Evolutionary conservation across 2,113 vertebrate genomes (phyloP), one percentile per base, ranked within the genome.

Genomic region (Ptychochromis oligacanthus): DNA sequence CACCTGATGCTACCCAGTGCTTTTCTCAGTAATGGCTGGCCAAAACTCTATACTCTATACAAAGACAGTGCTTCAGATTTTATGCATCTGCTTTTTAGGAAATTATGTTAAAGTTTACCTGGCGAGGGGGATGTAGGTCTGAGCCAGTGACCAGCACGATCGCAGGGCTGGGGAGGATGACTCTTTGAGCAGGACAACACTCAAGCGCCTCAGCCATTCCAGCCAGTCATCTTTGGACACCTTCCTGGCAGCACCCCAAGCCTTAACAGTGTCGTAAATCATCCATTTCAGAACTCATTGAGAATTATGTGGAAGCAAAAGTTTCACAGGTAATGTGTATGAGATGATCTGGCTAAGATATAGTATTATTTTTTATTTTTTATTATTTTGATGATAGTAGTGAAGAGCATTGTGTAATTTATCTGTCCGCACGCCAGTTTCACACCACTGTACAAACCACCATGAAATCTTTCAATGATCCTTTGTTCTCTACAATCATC

Each of bases 151-250:
- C 98, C 98, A 99, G 91, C 98, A 99, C 0, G 98, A 99, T 31
- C 98, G 96, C 89, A 99, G 93, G 8, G 98, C 98, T 1, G 98
- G 98, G 0, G 98, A 99, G 0, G 98, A 99, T 0, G 98, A 99
- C 90, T 99, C 98, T 89, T 99, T 99, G 75, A 99, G 96, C 88
- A 99, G 93, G 87, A 99, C 98, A 74, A 99, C 95, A 79, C 98
- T 99, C 88, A 99, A 93, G 5, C 98, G 91, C 56, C 98, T 94
- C 79, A 99, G 94, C 98, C 98, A 99, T 64, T 99, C 98, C 90
- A 99, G 93, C 98, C 98, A 99, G 89, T 99, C 98, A 24, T 99
- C 98, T 92, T 99, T 99, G 91, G 98, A 99, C 87, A 99, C 98
- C 93, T 99, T 97, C 55, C 98, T 96, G 81, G 98, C 98, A 1